These are phyloP conservation scores for Medauroidea extradentata DNA, from an alignment of 1,140 invertebrate species.

Conservation along the genomic window DNA sequence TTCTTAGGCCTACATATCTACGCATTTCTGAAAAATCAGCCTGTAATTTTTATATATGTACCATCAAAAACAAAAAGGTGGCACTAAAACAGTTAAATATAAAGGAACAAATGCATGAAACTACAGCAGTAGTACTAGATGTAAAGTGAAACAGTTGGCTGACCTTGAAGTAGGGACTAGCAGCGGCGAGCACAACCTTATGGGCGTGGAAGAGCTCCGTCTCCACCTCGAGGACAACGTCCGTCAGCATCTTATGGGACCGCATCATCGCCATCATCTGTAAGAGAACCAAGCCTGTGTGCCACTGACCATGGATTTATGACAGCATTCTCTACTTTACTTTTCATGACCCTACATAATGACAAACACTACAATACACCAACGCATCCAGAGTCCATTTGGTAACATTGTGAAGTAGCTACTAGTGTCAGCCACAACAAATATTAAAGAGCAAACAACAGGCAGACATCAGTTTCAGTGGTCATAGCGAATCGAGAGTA, in stretches of 20 bases:
- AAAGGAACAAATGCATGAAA: too few species aligned
- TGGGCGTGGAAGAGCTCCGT: conserved; percentile 83
- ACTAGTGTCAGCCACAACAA: neutral
- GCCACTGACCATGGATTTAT: neutral
- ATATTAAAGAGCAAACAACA: too few species aligned
- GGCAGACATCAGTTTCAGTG: too few species aligned
- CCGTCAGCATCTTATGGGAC: conserved; percentile 83
- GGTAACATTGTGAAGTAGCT: neutral
- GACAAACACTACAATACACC: too few species aligned
- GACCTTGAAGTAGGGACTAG: conserved; percentile 92
- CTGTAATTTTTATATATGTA: too few species aligned
- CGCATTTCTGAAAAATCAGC: too few species aligned
- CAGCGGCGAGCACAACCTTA: conserved; percentile 85
- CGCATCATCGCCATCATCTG: conserved; percentile 87
- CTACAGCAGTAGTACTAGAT: too few species aligned
- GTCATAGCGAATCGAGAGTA: too few species aligned
- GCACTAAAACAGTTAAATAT: too few species aligned
- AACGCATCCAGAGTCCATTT: neutral
- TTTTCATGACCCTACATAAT: neutral
- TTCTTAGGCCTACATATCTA: too few species aligned
- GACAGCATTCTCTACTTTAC: neutral
- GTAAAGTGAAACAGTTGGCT: conserved; percentile 5
- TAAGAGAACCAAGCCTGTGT: too few species aligned
- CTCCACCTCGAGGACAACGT: conserved; percentile 81
- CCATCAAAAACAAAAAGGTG: too few species aligned